Conservation (phyloP, 2,888 invertebrate species). For the Graphium colonna region DNA sequence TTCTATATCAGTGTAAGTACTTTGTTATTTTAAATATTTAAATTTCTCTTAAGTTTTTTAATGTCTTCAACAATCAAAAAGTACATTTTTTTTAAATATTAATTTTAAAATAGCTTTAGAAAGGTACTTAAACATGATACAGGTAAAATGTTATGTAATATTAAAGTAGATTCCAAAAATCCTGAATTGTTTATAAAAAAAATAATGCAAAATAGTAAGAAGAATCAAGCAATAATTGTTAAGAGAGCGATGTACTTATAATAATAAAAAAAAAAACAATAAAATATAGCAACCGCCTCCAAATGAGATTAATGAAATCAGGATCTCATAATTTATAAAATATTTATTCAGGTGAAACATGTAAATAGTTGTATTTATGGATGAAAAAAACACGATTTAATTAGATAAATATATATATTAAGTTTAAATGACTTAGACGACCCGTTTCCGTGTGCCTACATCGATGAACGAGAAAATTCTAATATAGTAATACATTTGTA, state of each 20-base stretch:
- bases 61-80: conserved; percentile 32
- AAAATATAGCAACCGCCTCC: conserved; percentile 21
- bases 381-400: conserved; percentile 38
- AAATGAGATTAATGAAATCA: conserved; percentile 72
- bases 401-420: conserved; percentile 35
- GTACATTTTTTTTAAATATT: conserved; percentile 27
- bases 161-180: background rate
- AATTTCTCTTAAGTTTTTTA: too few relatives aligned
- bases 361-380: conserved; percentile 56
- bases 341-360: conserved; percentile 54
- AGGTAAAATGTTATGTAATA: background rate
- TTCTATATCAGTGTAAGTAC: too few relatives aligned
- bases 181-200: background rate
- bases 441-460: conserved; percentile 67
- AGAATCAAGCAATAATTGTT: conserved; percentile 10
- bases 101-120: background rate
- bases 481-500: conserved; percentile 42
- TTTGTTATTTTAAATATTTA: too few relatives aligned
- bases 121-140: background rate
- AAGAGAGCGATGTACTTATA: background rate
- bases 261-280: background rate
- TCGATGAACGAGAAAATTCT: conserved; percentile 43
- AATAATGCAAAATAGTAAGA: background rate
- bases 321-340: conserved; percentile 73
- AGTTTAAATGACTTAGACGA: conserved; percentile 47